Base-by-base conservation (phyloP, 2,113 vertebrate genomes). In the Lontra canadensis region DNA sequence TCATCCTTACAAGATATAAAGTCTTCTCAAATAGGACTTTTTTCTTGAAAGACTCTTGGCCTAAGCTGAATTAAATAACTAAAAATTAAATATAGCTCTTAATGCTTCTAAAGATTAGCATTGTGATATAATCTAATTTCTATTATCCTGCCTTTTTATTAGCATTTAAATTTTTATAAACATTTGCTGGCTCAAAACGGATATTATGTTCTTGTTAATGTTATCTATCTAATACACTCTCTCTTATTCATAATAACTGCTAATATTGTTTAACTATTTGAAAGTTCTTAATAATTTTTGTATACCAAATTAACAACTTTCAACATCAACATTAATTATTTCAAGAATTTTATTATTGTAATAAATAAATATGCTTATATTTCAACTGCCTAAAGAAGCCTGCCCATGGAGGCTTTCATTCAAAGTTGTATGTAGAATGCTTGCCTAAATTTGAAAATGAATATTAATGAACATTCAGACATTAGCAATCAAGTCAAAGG, bases 131-230 rank as follows among this genome's bases (percentile, higher is more conserved):
- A 98, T 97, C 97, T 97, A 96, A 97, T 96, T 97, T 96, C 92
- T 97, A 97, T 98, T 98, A 98, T 97, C 94, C 81, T 96, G 80
- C n/a, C 59, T 88, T 97, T 98, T 98, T 98, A 98, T 98, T 98
- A 97, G 97, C 93, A 96, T 96, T 98, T 98, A 97, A 96, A 97
- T 85, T 98, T 98, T 98, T 96, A 98, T 96, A 98, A 98, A 97
- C 93, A 98, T 96, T 96, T 97, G 90, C 96, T 94, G 90, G 96
- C 97, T 98, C 90, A 97, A 98, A 96, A 97, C 59, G 95, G 97
- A 97, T 98, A 98, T 98, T 98, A 98, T 93, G 57, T 94, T 97
- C 95, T 90, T 97, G 93, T 90, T 97, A 97, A 97, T 98, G 90
- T 98, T 98, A 97, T 98, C 97, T 98, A 71, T 96, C 84, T 97